These are phyloP conservation scores for Brachyhypopomus occidentalis DNA, from an alignment of 2,113 vertebrate genomes.

Conservation along the genomic window DNA sequence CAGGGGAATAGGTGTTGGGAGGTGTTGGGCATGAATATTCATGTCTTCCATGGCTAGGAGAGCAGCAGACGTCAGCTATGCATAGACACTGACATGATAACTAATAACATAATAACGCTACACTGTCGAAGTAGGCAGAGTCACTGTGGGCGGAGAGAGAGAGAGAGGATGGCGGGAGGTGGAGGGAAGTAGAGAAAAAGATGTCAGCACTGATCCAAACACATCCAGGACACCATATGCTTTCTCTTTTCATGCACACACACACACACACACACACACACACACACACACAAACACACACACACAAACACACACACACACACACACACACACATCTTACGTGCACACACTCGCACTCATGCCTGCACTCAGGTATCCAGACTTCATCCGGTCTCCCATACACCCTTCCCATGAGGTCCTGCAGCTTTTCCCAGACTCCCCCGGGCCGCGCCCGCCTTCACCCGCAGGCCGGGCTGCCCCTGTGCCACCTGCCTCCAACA, in stretches of 20 bases:
- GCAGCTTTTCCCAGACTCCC: too few species aligned
- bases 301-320: neutral
- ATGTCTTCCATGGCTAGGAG: constrained; percentile 40
- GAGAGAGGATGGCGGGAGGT: neutral
- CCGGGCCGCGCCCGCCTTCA: too few species aligned
- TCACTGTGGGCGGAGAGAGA: neutral
- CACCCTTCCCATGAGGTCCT: too few species aligned
- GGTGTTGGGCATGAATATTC: constrained; percentile 41
- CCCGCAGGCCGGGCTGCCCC: too few species aligned
- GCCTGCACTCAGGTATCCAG: too few species aligned
- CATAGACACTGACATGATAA: constrained; percentile 55
- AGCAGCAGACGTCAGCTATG: constrained; percentile 66
- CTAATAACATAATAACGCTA: constrained; percentile 58
- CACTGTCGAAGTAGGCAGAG: constrained; percentile 47
- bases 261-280: neutral
- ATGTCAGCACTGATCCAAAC: neutral
- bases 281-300: neutral
- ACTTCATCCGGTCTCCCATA: too few species aligned
- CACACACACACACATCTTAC: neutral
- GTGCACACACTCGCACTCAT: neutral
- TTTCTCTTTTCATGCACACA: neutral
- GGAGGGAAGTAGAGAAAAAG: neutral
- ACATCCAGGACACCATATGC: neutral
- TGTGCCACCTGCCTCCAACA: neutral
- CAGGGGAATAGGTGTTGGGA: neutral